These are phyloP conservation scores for Melitaea cinxia DNA, from an alignment of 1,140 invertebrate genomes.

Conservation along the genomic window DNA sequence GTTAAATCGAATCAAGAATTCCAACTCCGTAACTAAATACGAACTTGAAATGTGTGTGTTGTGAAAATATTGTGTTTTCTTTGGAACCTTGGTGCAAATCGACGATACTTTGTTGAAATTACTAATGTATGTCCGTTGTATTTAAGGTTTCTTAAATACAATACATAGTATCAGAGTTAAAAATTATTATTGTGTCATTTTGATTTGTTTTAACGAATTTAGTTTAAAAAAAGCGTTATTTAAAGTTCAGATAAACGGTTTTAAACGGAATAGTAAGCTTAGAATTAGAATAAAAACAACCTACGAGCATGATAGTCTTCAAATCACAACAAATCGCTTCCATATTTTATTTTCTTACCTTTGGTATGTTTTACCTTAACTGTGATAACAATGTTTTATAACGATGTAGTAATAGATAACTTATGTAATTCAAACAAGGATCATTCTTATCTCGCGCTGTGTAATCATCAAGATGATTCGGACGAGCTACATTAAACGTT, in stretches of 20 bases:
- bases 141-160: too few species aligned
- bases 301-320: too few species aligned
- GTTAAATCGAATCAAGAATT: conserved; percentile 13
- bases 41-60: conserved; percentile 13
- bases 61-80: conserved; percentile 3
- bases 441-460: conserved; percentile 5
- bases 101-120: not conserved
- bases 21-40: conserved; percentile 9
- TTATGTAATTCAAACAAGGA: conserved; percentile 26
- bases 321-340: too few species aligned
- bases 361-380: too few species aligned
- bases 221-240: too few species aligned
- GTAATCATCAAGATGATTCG: conserved; percentile 19
- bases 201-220: too few species aligned
- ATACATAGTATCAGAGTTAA: too few species aligned
- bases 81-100: conserved; percentile 11
- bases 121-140: not conserved
- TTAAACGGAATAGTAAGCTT: too few species aligned
- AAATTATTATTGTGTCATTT: too few species aligned
- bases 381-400: not conserved
- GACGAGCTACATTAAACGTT: conserved; percentile 14
- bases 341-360: too few species aligned
- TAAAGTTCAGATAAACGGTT: too few species aligned
- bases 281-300: too few species aligned
- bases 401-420: conserved; percentile 13